phyloP scores from a whole-genome alignment of 2,888 invertebrate genomes.

The Norana najaformis region DNA sequence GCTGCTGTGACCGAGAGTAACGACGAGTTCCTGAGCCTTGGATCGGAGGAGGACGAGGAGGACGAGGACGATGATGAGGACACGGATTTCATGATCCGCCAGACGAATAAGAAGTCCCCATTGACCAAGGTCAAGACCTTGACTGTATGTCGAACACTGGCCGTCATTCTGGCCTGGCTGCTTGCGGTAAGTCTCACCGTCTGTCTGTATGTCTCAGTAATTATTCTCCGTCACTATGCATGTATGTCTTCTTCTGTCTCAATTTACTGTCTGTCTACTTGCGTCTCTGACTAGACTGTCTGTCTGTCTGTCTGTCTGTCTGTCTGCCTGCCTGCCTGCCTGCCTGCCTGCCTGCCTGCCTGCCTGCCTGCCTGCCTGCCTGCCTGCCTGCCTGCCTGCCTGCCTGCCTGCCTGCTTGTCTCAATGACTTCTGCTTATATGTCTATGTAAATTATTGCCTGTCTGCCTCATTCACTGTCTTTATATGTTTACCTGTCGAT shows the following conservation, averaged over 20 bases:
- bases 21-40: not conserved
- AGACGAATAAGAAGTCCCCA: not conserved
- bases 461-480: not conserved
- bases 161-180: not conserved
- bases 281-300: not conserved
- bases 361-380: not conserved
- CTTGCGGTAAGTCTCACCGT: not conserved
- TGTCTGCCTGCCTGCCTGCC: not conserved
- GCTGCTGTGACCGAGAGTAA: not conserved
- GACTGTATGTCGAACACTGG: not conserved
- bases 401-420: not conserved
- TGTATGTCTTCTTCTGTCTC: not conserved
- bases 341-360: not conserved
- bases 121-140: not conserved
- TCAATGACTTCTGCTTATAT: too few species aligned
- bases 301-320: not conserved
- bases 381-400: not conserved
- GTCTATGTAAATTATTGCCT: not conserved
- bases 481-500: not conserved
- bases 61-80: not conserved
- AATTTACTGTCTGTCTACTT: too few species aligned
- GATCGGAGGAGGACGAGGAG: not conserved
- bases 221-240: too few species aligned
- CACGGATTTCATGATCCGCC: not conserved
- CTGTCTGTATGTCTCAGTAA: not conserved